Evolutionary conservation across 2,888 invertebrate genomes (phyloP).

Genomic region (Villa cingulata): DNA sequence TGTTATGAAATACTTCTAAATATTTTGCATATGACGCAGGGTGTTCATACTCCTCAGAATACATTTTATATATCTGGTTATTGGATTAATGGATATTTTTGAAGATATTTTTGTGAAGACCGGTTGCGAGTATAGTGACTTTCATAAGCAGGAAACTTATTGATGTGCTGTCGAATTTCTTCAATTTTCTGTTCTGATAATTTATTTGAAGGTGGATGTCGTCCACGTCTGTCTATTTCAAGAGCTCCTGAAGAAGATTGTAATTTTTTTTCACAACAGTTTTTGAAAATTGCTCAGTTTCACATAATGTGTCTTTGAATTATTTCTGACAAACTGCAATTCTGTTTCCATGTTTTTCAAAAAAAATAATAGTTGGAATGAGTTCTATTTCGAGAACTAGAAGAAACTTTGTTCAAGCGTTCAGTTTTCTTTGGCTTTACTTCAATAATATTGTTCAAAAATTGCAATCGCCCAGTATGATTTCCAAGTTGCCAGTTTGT

Average conservation of each 20-base stretch:
- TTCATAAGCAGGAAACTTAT: conserved; percentile 4
- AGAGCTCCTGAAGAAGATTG: not conserved
- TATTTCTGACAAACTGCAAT: conserved; percentile 1
- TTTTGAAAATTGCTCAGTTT: not conserved
- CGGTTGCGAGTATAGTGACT: conserved; percentile 3
- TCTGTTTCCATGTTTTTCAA: not conserved
- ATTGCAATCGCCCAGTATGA: not conserved
- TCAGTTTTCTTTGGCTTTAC: not conserved
- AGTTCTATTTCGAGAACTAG: not conserved
- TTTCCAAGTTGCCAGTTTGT: not conserved
- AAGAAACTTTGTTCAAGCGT: not conserved
- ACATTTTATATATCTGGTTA: conserved; percentile 5
- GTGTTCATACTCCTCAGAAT: conserved; percentile 4
- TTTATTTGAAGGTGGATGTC: no score
- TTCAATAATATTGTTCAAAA: not conserved
- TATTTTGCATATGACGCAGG: conserved; percentile 6
- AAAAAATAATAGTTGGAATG: not conserved
- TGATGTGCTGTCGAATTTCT: not conserved
- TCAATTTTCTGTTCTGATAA: not conserved
- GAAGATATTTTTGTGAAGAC: conserved; percentile 5
- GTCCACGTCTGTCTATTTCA: no score
- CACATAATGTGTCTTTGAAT: not conserved
- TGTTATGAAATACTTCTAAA: no score
- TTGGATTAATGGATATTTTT: conserved; percentile 3
- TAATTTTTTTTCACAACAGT: not conserved